phyloP scores from a whole-genome alignment of 2,888 invertebrate genomes.

The Amiota mariae region DNA sequence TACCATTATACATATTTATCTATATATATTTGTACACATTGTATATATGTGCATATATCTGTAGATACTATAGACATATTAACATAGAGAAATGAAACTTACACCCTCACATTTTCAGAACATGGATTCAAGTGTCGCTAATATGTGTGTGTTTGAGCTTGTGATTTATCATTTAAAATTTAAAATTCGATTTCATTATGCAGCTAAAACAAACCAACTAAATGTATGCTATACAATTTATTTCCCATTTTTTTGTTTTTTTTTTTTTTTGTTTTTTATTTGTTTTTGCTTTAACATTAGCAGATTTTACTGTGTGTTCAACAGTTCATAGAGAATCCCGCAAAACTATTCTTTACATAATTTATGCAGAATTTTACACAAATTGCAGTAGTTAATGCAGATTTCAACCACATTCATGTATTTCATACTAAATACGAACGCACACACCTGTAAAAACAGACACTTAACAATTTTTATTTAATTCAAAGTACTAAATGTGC shows the following conservation, averaged over 20 bases:
- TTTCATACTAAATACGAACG: not conserved
- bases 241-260: constrained; percentile 8
- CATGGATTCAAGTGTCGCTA: not conserved
- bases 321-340: constrained; percentile 55
- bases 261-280: constrained; percentile 15
- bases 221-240: constrained; percentile 8
- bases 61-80: too few species aligned
- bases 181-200: constrained; percentile 61
- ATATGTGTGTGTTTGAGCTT: not conserved
- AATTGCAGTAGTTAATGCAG: constrained; percentile 68
- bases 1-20: not conserved
- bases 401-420: constrained; percentile 61
- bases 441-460: not conserved
- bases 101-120: not conserved
- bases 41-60: not conserved
- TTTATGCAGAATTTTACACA: constrained; percentile 62
- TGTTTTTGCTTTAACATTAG: not conserved
- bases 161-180: constrained; percentile 47
- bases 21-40: not conserved
- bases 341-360: constrained; percentile 66
- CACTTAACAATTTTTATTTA: too few species aligned
- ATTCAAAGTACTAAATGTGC: too few species aligned
- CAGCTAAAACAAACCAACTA: constrained; percentile 30
- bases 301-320: not conserved
- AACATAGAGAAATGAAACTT: too few species aligned